phyloP scores from a whole-genome alignment of 2,113 vertebrate species.

The Silurus asotus region DNA sequence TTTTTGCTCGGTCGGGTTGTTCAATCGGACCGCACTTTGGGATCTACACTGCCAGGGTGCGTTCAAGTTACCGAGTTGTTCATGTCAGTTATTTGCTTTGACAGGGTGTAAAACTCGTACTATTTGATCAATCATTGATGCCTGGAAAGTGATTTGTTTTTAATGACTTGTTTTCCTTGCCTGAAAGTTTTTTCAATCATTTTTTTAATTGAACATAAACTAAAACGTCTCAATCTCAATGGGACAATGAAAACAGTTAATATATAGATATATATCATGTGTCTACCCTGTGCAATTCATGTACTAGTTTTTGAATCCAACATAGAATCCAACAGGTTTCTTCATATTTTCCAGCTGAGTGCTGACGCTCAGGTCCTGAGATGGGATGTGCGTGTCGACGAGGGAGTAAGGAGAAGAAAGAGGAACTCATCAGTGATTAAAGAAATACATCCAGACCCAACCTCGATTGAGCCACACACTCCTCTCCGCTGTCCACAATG shows the following conservation, averaged over 20 bases:
- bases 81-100: background rate
- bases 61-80: background rate
- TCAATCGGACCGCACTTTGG: background rate
- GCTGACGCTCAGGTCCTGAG: slow-evolving; percentile 73
- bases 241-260: too few species aligned
- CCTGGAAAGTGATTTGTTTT: background rate
- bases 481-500: slow-evolving; percentile 73
- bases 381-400: slow-evolving; percentile 82
- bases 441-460: slow-evolving; percentile 59
- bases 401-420: slow-evolving; percentile 73
- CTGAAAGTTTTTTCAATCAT: background rate
- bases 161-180: background rate
- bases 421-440: slow-evolving; percentile 58
- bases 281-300: background rate
- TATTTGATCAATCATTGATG: background rate
- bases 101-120: background rate
- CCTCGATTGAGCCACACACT: slow-evolving; percentile 59
- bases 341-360: slow-evolving; percentile 36
- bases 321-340: background rate
- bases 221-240: background rate
- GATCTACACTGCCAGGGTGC: background rate
- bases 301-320: background rate
- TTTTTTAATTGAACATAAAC: background rate
- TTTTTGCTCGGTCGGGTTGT: background rate
- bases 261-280: too few species aligned